Evolutionary conservation across 2,797 vertebrate genomes (phyloP).

Genomic region (Geotrypetes seraphini): DNA sequence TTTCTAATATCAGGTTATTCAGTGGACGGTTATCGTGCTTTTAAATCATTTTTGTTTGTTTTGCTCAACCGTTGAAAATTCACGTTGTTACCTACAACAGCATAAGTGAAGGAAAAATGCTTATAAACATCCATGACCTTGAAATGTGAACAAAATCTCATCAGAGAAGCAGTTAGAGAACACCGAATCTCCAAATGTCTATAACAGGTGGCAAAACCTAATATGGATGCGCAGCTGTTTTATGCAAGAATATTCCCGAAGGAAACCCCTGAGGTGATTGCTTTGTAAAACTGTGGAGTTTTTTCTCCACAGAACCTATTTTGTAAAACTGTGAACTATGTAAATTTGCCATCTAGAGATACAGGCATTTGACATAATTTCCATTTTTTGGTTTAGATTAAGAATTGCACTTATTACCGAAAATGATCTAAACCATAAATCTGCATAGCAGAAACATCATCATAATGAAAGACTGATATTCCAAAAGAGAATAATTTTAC

Average conservation of each 20-base stretch:
- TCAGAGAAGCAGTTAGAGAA: background rate
- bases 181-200: conserved; percentile 7
- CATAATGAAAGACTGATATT: conserved; percentile 33
- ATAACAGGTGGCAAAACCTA: conserved; percentile 35
- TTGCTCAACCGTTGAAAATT: conserved; percentile 12
- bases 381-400: conserved; percentile 30
- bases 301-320: conserved; percentile 24
- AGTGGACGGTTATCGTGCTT: too few relatives aligned
- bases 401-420: conserved; percentile 31
- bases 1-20: too few relatives aligned
- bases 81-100: background rate
- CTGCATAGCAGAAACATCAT: conserved; percentile 28
- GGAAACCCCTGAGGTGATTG: conserved; percentile 27
- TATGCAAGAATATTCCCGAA: conserved; percentile 16
- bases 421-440: conserved; percentile 36
- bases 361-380: conserved; percentile 13
- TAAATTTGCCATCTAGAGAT: conserved; percentile 14
- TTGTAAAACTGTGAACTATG: conserved; percentile 20
- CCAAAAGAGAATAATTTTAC: conserved; percentile 30
- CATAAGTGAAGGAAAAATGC: conserved; percentile 8
- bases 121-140: conserved; percentile 18
- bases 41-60: too few relatives aligned
- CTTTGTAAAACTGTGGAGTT: conserved; percentile 20
- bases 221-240: conserved; percentile 30
- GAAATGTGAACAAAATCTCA: conserved; percentile 12